phyloP scores from a whole-genome alignment of 2,113 vertebrate genomes.

The Amphiprion percula region DNA sequence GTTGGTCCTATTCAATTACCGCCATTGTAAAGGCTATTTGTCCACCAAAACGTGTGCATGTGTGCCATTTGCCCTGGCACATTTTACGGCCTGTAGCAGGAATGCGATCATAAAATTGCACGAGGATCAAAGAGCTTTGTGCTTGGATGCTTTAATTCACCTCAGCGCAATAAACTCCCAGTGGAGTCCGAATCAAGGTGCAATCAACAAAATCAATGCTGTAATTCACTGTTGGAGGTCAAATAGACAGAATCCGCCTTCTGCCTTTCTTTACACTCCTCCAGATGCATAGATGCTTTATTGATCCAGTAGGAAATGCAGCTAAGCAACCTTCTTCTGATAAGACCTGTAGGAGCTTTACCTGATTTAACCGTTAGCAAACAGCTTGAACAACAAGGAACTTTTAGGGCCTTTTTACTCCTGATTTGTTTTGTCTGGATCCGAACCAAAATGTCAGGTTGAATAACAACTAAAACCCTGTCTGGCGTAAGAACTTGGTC shows the following conservation, averaged over 20 bases:
- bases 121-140: not conserved
- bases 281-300: not conserved
- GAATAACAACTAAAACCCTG: too few species aligned
- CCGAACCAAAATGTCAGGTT: too few species aligned
- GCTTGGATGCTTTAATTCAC: constrained; percentile 24
- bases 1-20: constrained; percentile 29
- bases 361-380: too few species aligned
- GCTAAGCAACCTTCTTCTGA: too few species aligned
- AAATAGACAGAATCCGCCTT: not conserved
- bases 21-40: constrained; percentile 39
- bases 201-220: not conserved
- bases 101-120: constrained; percentile 45
- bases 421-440: too few species aligned
- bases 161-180: not conserved
- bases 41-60: constrained; percentile 2
- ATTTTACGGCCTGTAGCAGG: constrained; percentile 41
- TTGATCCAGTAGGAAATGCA: not conserved
- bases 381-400: too few species aligned
- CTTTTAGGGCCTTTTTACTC: too few species aligned
- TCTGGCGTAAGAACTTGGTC: too few species aligned
- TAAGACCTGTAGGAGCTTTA: too few species aligned
- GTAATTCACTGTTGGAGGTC: not conserved
- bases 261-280: not conserved
- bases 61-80: not conserved
- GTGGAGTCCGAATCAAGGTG: not conserved